Conservation (phyloP, 2,888 invertebrate species). For the Trisateles emortualis region DNA sequence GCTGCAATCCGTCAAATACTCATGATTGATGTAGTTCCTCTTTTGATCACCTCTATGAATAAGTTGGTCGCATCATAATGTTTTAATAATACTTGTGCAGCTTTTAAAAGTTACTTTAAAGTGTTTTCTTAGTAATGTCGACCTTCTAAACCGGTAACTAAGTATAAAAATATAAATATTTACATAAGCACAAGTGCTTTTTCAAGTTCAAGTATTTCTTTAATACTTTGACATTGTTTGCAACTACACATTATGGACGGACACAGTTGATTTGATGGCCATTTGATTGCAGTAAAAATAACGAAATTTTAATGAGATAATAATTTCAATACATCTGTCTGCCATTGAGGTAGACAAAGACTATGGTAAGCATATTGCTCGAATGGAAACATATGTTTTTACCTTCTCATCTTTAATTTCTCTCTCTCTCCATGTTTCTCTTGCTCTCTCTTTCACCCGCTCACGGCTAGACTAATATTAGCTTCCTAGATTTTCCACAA, state of each 20-base stretch:
- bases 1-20: too few relatives aligned
- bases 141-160: constrained; percentile 2
- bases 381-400: too few relatives aligned
- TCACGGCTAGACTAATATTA: too few relatives aligned
- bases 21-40: neutral
- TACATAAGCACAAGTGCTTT: neutral
- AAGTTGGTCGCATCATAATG: too few relatives aligned
- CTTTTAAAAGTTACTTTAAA: too few relatives aligned
- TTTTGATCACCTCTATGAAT: neutral
- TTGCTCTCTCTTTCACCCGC: too few relatives aligned
- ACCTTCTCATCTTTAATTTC: too few relatives aligned
- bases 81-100: too few relatives aligned
- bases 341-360: too few relatives aligned
- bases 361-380: too few relatives aligned
- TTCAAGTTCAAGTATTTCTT: constrained; percentile 4
- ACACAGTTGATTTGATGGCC: neutral
- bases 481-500: too few relatives aligned
- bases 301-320: neutral
- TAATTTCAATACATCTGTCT: neutral
- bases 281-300: neutral
- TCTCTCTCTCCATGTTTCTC: too few relatives aligned
- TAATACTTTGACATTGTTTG: neutral
- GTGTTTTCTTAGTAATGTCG: neutral
- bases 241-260: neutral
- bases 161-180: constrained; percentile 1